Base-by-base conservation (phyloP, 2,888 invertebrate genomes). In the Alviniconcha strummeri region DNA sequence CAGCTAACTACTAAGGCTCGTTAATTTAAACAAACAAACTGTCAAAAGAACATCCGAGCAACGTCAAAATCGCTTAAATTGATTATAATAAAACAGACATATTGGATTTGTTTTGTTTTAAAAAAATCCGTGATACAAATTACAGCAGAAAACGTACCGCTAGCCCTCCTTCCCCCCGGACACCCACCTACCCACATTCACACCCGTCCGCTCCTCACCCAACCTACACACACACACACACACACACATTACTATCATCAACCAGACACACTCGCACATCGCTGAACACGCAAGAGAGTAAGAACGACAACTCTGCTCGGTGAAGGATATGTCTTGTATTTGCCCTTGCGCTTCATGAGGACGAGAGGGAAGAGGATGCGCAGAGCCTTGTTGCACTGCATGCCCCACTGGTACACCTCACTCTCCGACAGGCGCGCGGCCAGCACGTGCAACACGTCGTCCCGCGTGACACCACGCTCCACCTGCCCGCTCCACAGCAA, bases 281-380 rank as follows among this genome's bases (percentile, higher is more conserved):
- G 8, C 9, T n/a, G 17, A 3, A 72, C 72, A 72, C 72, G 4
- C 72, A 19, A 36, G 36, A 36, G 36, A 36, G 36, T 36, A 36
- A 36, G 36, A 36, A 36, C 36, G 36, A 36, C 36, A 36, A 36
- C 36, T 36, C 36, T 36, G 36, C 36, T 3, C 36, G 1, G 36
- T 36, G 36, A 88, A 91, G 91, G 91, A 91, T 91, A 91, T 90
- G 91, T 89, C 84, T 91, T 91, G 85, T 88, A 90, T 88, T 91
- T 91, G 76, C 91, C 91, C 82, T 91, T 91, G 55, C 91, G 84
- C 81, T 90, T 90, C 85, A 91, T 90, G 79, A 89, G 87, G 11
- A 91, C 88, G 19, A 88, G 86, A 8, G 91, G 91, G 74, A 89
- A 91, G 15, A 91, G 87, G 8, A 88, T 86, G 55, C 90, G 85